Evolutionary conservation across 2,888 invertebrate genomes (phyloP).

Genomic region (Zygogramma bicolorata): DNA sequence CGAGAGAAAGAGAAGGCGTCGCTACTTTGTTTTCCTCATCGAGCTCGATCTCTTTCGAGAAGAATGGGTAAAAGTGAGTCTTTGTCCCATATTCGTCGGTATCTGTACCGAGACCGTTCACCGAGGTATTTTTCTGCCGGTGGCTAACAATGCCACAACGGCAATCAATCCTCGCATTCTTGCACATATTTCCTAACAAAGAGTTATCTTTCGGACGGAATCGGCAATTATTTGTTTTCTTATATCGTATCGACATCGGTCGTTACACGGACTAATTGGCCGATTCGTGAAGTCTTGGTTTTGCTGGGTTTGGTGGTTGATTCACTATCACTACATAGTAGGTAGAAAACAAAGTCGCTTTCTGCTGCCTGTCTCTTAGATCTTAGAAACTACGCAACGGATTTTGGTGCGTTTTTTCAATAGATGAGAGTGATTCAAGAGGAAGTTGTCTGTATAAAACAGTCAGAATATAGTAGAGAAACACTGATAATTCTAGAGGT

Average conservation of each 20-base stretch:
- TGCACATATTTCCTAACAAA: constrained; percentile 5
- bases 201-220: background rate
- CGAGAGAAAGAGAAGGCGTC: background rate
- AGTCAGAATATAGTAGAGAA: too few species aligned
- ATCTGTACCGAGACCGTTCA: background rate
- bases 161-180: background rate
- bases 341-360: too few species aligned
- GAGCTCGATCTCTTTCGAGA: background rate
- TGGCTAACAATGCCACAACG: background rate
- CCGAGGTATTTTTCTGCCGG: background rate
- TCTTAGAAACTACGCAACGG: too few species aligned
- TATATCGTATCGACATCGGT: constrained; percentile 6
- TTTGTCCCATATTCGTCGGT: background rate
- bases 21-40: background rate
- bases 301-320: too few species aligned
- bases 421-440: too few species aligned
- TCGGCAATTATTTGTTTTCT: constrained; percentile 7
- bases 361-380: too few species aligned
- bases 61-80: background rate
- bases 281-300: background rate
- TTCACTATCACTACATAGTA: too few species aligned
- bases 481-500: too few species aligned
- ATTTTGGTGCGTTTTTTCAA: too few species aligned
- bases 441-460: too few species aligned
- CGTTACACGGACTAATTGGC: constrained; percentile 3